phyloP scores from a whole-genome alignment of 2,888 invertebrate species.

The Neoitamus cyanurus region DNA sequence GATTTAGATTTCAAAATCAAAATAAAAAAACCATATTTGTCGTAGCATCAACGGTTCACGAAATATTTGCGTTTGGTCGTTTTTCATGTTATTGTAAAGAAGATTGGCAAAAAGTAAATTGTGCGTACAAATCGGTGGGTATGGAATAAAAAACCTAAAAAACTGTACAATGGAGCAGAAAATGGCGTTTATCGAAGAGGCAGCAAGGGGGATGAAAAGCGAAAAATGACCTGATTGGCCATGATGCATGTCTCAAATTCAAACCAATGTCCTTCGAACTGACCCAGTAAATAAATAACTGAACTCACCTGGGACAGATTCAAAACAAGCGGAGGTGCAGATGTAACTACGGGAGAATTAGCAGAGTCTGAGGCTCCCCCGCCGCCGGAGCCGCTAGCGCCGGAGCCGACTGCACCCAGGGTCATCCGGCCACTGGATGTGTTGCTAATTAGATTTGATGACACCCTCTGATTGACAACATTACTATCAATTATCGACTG shows the following conservation, averaged over 20 bases:
- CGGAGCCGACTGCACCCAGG: conserved; percentile 54
- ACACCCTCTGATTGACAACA: conserved; percentile 68
- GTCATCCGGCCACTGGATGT: conserved; percentile 53
- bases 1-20: no score
- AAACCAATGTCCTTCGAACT: not conserved
- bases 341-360: conserved; percentile 55
- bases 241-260: not conserved
- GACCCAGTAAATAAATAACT: conserved; percentile 31
- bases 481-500: conserved; percentile 66
- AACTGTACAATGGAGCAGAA: no score
- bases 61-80: no score
- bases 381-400: conserved; percentile 36
- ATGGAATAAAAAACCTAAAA: no score
- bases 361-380: conserved; percentile 48
- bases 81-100: no score
- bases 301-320: conserved; percentile 76
- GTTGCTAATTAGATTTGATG: conserved; percentile 58
- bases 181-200: no score
- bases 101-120: no score
- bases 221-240: not conserved
- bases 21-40: no score
- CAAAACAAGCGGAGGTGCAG: conserved; percentile 75
- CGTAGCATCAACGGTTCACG: no score
- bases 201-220: not conserved
- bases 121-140: no score